A percentile compares a stretch with the other conserved stretches of the same genome.
Evolutionary conservation across 1,140 invertebrate genomes (phyloP).

Genomic region (Propsilocerus akamusi): DNA sequence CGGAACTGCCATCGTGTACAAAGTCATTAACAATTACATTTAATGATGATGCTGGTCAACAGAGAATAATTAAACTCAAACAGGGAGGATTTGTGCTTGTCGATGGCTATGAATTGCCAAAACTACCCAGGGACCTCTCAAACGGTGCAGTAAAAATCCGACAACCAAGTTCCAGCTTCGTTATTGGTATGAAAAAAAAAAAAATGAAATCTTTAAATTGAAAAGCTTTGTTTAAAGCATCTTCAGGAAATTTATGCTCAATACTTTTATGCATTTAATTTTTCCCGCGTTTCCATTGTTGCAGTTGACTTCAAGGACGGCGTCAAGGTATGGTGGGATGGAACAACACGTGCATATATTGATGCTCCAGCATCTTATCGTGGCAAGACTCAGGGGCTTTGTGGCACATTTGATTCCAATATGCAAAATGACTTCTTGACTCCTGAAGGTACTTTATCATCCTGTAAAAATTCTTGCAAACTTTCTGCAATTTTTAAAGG

Average conservation of each 20-base stretch:
- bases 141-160: conserved; percentile 37
- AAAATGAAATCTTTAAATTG: neutral
- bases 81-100: conserved; percentile 46
- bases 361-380: conserved; percentile 54
- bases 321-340: conserved; percentile 69
- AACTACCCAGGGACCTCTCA: conserved; percentile 39
- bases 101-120: conserved; percentile 46
- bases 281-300: conserved; percentile 14
- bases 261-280: neutral
- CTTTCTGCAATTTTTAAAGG: too few species aligned
- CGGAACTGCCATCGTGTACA: conserved; percentile 56
- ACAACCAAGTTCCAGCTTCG: conserved; percentile 54
- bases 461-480: too few species aligned
- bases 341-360: conserved; percentile 57
- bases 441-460: conserved; percentile 32
- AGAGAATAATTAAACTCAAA: conserved; percentile 40
- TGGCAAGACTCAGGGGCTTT: conserved; percentile 55
- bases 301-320: conserved; percentile 54
- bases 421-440: conserved; percentile 80
- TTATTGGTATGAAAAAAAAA: conserved; percentile 29
- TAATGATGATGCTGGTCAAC: conserved; percentile 22
- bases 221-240: neutral
- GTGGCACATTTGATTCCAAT: conserved; percentile 73
- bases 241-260: neutral
- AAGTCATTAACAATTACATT: conserved; percentile 49